These are phyloP conservation scores for Psilanteris sp. DNA, from an alignment of 1,140 invertebrate genomes.

Conservation along the genomic window DNA sequence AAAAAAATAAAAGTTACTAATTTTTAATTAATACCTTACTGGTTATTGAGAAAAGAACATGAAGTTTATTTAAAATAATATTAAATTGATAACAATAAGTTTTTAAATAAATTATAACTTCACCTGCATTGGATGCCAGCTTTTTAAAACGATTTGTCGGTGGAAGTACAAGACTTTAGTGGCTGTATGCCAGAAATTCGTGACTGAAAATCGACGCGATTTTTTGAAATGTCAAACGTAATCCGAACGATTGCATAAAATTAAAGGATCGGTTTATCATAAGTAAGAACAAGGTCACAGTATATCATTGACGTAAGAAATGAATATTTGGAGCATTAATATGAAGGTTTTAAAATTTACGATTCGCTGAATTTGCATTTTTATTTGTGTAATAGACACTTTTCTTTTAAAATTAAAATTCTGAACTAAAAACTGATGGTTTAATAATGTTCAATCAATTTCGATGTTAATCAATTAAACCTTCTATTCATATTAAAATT, in stretches of 20 bases:
- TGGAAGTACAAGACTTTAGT: constrained; percentile 9
- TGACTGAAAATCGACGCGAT: constrained; percentile 12
- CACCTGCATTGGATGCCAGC: too few relatives aligned
- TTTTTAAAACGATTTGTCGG: constrained; percentile 5
- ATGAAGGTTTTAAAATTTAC: constrained; percentile 10
- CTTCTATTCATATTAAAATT: too few relatives aligned
- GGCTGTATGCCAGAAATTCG: constrained; percentile 10
- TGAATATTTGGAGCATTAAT: constrained; percentile 12
- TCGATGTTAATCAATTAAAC: too few relatives aligned
- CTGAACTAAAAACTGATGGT: constrained; percentile 7
- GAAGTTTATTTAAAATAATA: too few relatives aligned
- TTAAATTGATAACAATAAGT: too few relatives aligned
- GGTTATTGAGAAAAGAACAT: too few relatives aligned
- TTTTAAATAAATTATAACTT: too few relatives aligned
- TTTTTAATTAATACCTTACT: too few relatives aligned
- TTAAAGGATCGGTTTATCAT: constrained; percentile 4
- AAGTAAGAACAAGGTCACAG: constrained; percentile 10
- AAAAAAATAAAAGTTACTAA: too few relatives aligned
- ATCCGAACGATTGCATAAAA: constrained; percentile 8
- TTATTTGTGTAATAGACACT: neutral
- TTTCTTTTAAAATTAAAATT: too few relatives aligned
- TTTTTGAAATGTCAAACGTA: constrained; percentile 34
- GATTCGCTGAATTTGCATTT: constrained; percentile 2
- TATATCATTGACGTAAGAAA: constrained; percentile 5
- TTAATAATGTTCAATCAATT: too few relatives aligned